Base-by-base conservation (phyloP, 2,888 invertebrate species). In the Conus canariensis region DNA sequence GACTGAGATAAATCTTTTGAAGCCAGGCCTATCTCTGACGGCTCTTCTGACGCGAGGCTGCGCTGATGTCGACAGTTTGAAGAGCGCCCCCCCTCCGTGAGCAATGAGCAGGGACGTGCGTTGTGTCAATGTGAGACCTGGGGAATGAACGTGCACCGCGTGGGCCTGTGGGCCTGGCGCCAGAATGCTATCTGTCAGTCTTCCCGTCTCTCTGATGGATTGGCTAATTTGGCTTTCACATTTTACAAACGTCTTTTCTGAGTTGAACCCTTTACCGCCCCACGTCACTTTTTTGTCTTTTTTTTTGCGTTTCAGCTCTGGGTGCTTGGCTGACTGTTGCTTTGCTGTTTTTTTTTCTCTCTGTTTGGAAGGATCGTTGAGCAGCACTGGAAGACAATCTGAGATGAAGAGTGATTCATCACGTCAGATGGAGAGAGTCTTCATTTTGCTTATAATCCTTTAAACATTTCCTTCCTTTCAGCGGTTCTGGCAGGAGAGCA, bases 1-100 rank as follows among this genome's bases (percentile, higher is more conserved):
- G 64, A 64, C 64, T 85, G 85, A 85, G 64, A 85, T 85, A 85
- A 85, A 85, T 85, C 85, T 85, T 85, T n/a, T 60, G 85, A 83
- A 56, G 56, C 85, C 56, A 85, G n/a, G 59, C 59, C 85, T 85
- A 45, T 58, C 85, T 85, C 14, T 85, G 85, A 85, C 85, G 25
- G 85, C 59, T 59, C 77, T 59, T 56, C 83, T 56, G 25, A 83
- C 83, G 83, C 83, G 19, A 83, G 19, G 83, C 56, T 70, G 70
- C 1, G 83, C 83, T 16, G 83, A 45, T 83, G 83, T 85, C 85
- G 56, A 58, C 85, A 85, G n/a, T n/a, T 58, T 22, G 85, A 85
- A 60, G 59, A 60, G 60, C 83, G 7, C 83, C 58, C 83, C 83
- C 83, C 83, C 83, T 56, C 56, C 80, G 83, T 22, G 7, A 22